Conservation (phyloP, 2,797 vertebrate species). For the Hybognathus amarus region DNA sequence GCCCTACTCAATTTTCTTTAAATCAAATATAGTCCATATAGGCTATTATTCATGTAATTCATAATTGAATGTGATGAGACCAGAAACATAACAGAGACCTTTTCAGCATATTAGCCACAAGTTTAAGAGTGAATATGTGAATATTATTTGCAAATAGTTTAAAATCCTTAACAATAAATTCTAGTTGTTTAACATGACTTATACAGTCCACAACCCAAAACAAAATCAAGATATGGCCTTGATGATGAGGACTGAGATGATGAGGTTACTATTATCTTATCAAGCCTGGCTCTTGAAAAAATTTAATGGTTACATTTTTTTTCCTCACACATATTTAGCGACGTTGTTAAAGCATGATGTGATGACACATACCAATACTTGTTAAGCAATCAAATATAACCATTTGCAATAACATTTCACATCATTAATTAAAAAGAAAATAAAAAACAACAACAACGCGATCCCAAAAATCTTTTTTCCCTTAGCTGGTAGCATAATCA, state of each 20-base stretch:
- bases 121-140: too few relatives aligned
- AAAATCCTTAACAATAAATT: too few relatives aligned
- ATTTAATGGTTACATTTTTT: not conserved
- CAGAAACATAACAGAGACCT: not conserved
- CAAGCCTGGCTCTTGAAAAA: not conserved
- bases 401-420: not conserved
- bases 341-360: not conserved
- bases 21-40: not conserved
- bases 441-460: not conserved
- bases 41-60: not conserved
- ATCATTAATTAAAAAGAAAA: not conserved
- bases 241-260: not conserved
- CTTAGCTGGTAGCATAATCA: not conserved
- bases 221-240: not conserved
- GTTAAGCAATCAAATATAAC: not conserved
- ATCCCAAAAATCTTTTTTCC: not conserved
- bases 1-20: not conserved
- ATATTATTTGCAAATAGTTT: too few relatives aligned
- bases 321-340: not conserved
- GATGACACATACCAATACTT: not conserved
- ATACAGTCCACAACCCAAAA: not conserved
- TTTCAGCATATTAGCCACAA: not conserved
- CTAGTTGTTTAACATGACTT: too few relatives aligned
- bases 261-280: conserved; percentile 25
- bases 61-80: not conserved